Evolutionary conservation across 2,888 invertebrate species (phyloP), one percentile per base, ranked within the genome.

Genomic region (Dryobota labecula): DNA sequence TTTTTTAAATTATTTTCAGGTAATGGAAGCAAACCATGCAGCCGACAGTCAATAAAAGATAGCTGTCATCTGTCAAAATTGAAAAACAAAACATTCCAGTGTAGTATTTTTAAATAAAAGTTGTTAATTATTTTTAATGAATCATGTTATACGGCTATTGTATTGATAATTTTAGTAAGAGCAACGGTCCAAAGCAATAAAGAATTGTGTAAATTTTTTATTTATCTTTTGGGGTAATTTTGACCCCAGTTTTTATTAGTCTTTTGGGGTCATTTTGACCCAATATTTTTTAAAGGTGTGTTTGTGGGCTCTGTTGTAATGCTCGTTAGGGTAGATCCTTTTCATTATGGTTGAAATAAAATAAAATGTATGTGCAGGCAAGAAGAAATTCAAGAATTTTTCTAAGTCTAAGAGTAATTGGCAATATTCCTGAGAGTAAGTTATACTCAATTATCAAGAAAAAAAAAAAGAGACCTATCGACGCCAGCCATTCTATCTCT

Each of bases 1-100:
- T 15, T 49, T 73, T 67, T 60, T 72, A 60, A 60, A 77, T 85
- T 56, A 45, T 69, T 92, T 90, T 43, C 90, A 94, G 94, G 92
- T 93, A 15, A 88, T 94, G 11, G 93, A 92, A 80, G 89, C 91
- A 0, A 90, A 84, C 20, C 79, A 85, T 15, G 80, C 85, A 8
- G 89, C 89, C 0, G 93, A 93, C 70, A 91, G 90, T 49, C 92
- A 94, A 43, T 62, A 56, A 60, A 11, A 36, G 36, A 9, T 8
- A 27, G 2, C 6, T n/a, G 0, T 13, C 11, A 15, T 8, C 2
- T 30, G 30, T 9, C 2, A 11, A 45, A 61, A 41, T 24, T 30
- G 11, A 9, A 38, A 45, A 38, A 56, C 1, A 27, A 45, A 45
- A 36, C 65, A 75, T 60, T 73, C 70, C 72, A 69, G 51, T 70